These are phyloP conservation scores for Chelonia mydas DNA, from an alignment of 2,797 vertebrate species.

Conservation along the genomic window DNA sequence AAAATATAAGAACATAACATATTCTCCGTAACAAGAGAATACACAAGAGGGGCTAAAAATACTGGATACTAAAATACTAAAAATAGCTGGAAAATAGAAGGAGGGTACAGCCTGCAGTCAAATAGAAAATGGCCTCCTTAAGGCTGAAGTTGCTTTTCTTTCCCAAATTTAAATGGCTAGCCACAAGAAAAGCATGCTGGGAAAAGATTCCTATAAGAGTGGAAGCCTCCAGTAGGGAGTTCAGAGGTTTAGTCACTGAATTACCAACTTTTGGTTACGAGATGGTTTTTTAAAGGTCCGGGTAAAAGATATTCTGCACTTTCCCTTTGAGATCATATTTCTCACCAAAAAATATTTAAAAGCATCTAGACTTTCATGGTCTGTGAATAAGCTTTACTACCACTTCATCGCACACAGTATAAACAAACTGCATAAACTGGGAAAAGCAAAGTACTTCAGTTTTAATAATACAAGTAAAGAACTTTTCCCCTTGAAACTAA, in stretches of 20 bases:
- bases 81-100: neutral
- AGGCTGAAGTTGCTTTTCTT: neutral
- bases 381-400: neutral
- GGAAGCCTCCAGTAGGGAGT: neutral
- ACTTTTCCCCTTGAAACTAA: neutral
- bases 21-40: neutral
- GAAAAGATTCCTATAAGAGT: neutral
- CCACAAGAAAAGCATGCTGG: neutral
- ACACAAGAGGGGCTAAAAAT: neutral
- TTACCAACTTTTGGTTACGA: neutral
- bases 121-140: neutral
- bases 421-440: neutral
- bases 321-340: neutral
- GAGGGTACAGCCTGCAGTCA: neutral
- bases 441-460: neutral
- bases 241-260: neutral
- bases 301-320: neutral
- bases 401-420: neutral
- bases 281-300: neutral
- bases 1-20: neutral
- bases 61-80: neutral
- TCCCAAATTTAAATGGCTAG: neutral
- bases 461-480: neutral
- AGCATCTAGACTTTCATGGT: neutral
- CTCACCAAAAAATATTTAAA: neutral